Evolutionary conservation across 2,888 invertebrate genomes (phyloP), one percentile per base, ranked within the genome.

Genomic region (Hyposoter dolosus): DNA sequence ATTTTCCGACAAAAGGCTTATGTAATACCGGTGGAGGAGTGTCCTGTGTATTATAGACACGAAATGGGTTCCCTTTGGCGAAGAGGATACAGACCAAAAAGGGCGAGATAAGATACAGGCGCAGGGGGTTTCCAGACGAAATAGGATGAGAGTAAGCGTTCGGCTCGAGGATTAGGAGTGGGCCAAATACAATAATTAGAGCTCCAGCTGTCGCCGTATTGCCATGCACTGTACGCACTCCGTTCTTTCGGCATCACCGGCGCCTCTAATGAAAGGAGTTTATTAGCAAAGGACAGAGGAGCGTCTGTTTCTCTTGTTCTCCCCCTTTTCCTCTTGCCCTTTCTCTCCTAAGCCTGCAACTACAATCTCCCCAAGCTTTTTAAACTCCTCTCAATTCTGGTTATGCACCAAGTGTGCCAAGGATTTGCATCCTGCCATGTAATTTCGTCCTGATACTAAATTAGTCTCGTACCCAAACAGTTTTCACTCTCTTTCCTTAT

Each of bases 251-350:
- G 87, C 88, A 89, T 89, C 88, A 85, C 83, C 82, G 91, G 87
- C 86, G 89, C 87, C 88, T 91, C 90, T 91, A 92, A 92, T 92
- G 92, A 92, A 92, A 92, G 91, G 92, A 92, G 91, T 91, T 92
- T 92, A 92, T 92, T 92, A 92, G 92, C 90, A 90, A 66, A 78
- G 76, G 77, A 77, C 40, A 77, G 76, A 66, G 66, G 82, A 68
- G 66, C 68, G 10, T 50, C 40, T 63, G 63, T 63, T 71, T 81
- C 72, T 47, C 6, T 47, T 12, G n/a, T 66, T 23, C 66, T 35
- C 15, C 17, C 23, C 19, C 23, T 28, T 65, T n/a, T n/a, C 19
- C 9, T 45, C 32, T 50, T 53, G 19, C 76, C 47, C 47, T 76
- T 19, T 45, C 32, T 56, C 74, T 68, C 56, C 32, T 65, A 28